Conservation (phyloP, 2,797 vertebrate genomes). For the Cyprinodon diabolis region DNA sequence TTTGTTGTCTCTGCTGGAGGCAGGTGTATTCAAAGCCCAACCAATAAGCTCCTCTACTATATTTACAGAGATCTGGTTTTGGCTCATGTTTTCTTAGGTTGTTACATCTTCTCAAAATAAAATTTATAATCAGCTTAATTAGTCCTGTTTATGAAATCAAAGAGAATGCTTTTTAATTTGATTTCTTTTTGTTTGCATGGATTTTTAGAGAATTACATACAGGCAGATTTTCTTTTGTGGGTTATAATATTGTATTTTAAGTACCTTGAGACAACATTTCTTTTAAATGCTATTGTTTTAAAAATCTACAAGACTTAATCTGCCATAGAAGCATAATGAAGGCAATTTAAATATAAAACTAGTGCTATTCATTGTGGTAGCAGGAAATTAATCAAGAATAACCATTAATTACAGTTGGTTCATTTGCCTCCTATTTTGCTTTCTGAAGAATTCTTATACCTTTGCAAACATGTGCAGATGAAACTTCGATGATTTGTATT, state of each 20-base stretch:
- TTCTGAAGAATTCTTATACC: neutral
- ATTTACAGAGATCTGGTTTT: neutral
- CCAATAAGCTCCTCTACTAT: neutral
- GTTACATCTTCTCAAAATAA: neutral
- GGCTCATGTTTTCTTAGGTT: neutral
- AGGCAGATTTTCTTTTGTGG: too few species aligned
- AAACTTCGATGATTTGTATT: too few species aligned
- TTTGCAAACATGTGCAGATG: too few species aligned
- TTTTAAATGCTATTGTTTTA: too few species aligned
- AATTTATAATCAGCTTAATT: neutral
- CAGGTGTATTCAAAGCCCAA: conserved; percentile 51
- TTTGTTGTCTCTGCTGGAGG: conserved; percentile 62
- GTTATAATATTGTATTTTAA: neutral
- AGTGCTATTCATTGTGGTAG: neutral
- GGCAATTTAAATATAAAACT: too few species aligned
- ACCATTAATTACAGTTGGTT: neutral
- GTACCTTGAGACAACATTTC: too few species aligned
- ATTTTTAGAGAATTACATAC: too few species aligned
- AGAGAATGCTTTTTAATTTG: too few species aligned
- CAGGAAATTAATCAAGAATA: neutral
- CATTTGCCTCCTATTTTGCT: too few species aligned
- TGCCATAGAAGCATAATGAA: too few species aligned
- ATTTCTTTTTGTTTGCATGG: too few species aligned
- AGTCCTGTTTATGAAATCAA: neutral
- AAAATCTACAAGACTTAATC: too few species aligned